These are phyloP conservation scores for Oryctolagus cuniculus DNA, from an alignment of 2,113 vertebrate species.

Conservation along the genomic window mOryCun1.1 NC_091453.1:67652501-67653000, in stretches of 20 bases:
- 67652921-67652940: not conserved
- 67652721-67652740: not conserved
- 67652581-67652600: slow-evolving; percentile 78
- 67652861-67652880: not conserved
- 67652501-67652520: slow-evolving; percentile 81
- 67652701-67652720: slow-evolving; percentile 24
- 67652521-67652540: slow-evolving; percentile 77
- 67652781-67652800: not conserved
- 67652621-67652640: slow-evolving; percentile 80
- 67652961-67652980: too few relatives aligned
- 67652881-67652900: not conserved
- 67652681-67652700: slow-evolving; percentile 13
- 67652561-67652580: slow-evolving; percentile 83
- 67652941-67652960: not conserved
- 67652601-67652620: slow-evolving; percentile 82
- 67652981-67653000: too few relatives aligned
- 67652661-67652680: slow-evolving; percentile 70
- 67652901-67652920: not conserved
- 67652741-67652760: not conserved
- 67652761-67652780: not conserved
- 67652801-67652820: not conserved
- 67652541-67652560: slow-evolving; percentile 74
- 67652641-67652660: slow-evolving; percentile 72
- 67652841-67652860: not conserved
- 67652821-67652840: not conserved